Evolutionary conservation across 2,797 vertebrate species (phyloP), one percentile per base, ranked within the genome.

Genomic region (Ptychadena robeensis): DNA sequence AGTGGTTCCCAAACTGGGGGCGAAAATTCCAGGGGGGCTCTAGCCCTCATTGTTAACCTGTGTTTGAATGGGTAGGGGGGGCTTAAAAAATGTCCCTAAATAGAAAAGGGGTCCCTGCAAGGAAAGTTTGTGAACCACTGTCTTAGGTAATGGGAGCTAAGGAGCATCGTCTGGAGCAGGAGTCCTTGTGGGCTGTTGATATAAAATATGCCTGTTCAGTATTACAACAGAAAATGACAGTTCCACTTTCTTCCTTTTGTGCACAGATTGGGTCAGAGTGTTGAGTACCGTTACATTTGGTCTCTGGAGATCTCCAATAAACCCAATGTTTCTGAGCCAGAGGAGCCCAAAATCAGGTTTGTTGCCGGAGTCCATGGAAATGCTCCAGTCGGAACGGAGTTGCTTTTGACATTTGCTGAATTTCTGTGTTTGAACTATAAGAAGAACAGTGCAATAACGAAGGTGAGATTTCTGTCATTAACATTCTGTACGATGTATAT

Each of bases 241-340:
- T 53, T 1, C 18, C 18, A 22, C 1, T 53, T 1, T 53, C 9
- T 12, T 61, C 1, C 10, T 61, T 61, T 61, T 28, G 11, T 61
- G n/a, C 15, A 61, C 87, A 99, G 97, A 86, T 92, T 99, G 94
- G 96, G 98, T 66, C 95, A 96, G 84, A 99, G 97, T 11, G 91
- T 95, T 8, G 97, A 99, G 87, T 91, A 94, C 85, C 93, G 97
- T 84, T 95, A 92, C 59, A 96, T 99, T 79, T 96, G 93, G 96
- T 97, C 96, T 80, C 92, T 99, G 2, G 97, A 99, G 92, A 98
- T 99, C 91, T 98, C 97, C 82, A 97, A 98, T 91, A 96, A 94
- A 38, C 97, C 97, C 57, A 92, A 91, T 8, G 85, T 94, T 70
- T 88, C 93, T 0, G 97, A 98, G 84, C 96, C 95, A 0, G 95